Base-by-base conservation (phyloP, 2,113 vertebrate genomes). In the Lampris megalopsis region DNA sequence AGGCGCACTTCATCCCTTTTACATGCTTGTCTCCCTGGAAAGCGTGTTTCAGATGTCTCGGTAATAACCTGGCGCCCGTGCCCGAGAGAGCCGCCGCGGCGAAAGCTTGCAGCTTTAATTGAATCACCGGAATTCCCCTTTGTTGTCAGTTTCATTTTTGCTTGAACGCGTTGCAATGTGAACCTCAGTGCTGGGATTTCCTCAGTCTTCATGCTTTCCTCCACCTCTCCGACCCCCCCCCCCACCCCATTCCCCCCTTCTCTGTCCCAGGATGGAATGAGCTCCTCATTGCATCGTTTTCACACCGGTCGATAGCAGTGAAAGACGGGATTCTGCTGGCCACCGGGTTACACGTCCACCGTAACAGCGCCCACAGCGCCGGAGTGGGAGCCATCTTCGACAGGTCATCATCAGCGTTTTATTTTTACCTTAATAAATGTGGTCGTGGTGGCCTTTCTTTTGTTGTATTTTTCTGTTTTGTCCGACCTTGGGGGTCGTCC, bases 321-420 rank as follows among this genome's bases (percentile, higher is more conserved):
- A 98, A 97, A 88, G 98, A 99, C 0, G 98, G 98, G 45, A 99
- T 99, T 81, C 96, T 99, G 6, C 87, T 99, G 41, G 97, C 98
- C 68, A 99, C 98, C 0, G 98, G 98, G 63, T 95, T 99, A 42
- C 98, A 99, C 37, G 98, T 99, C 47, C 98, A 99, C 89, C 92
- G 98, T 9, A 99, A 97, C 94, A 99, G 98, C 6, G 98, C 98
- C 5, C 98, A 99, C 89, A 99, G 98, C 2, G 98, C 98, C 0
- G 98, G 98, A 7, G 98, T 99, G 11, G 98, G 98, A 67, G 97
- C 98, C 92, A 99, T 99, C 94, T 99, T 99, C 63, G 98, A 99
- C 95, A 98, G 98, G 98, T 99, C 75, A 58, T 86, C 64, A n/a
- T 59, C 41, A 41, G 7, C 2, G 24, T 10, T 9, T 57, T 6